phyloP scores from a whole-genome alignment of 2,888 invertebrate species.

The Melieria omissa region DNA sequence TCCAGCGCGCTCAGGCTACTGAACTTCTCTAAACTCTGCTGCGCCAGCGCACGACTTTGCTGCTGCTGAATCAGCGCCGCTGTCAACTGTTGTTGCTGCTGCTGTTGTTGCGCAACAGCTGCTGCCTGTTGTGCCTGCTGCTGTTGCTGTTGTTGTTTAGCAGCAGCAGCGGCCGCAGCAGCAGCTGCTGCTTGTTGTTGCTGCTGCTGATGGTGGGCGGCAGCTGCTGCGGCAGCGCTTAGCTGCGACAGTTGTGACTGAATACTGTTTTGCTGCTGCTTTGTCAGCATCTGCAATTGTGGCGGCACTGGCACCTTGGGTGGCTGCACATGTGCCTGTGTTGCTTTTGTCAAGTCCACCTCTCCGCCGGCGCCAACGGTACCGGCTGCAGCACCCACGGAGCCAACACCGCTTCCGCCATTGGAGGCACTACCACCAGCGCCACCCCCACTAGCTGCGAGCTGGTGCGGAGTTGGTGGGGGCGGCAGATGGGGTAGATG shows the following conservation, averaged over 20 bases:
- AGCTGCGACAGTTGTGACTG: constrained; percentile 62
- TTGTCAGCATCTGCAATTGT: constrained; percentile 62
- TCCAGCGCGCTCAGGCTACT: constrained; percentile 69
- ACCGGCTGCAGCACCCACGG: constrained; percentile 44
- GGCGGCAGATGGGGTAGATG: constrained; percentile 69
- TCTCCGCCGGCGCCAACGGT: constrained; percentile 53
- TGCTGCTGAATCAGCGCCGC: constrained; percentile 74
- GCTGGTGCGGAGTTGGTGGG: constrained; percentile 48
- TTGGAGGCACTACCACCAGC: constrained; percentile 9
- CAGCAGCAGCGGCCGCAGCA: constrained; percentile 56
- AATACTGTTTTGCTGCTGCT: constrained; percentile 62
- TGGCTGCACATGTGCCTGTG: constrained; percentile 44
- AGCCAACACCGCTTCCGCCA: constrained; percentile 42
- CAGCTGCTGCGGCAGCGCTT: constrained; percentile 53
- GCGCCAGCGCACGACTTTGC: constrained; percentile 72
- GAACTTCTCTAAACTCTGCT: constrained; percentile 75
- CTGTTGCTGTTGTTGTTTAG: constrained; percentile 63
- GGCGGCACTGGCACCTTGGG: constrained; percentile 47
- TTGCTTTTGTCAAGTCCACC: constrained; percentile 61
- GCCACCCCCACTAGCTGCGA: constrained; percentile 28
- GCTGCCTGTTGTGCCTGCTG: constrained; percentile 54
- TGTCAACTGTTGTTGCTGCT: constrained; percentile 74
- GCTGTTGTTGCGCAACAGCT: constrained; percentile 63
- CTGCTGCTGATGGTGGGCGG: constrained; percentile 59
- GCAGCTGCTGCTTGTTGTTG: constrained; percentile 51